These are phyloP conservation scores for Cydia amplana DNA, from an alignment of 1,140 invertebrate species.

Conservation along the genomic window DNA sequence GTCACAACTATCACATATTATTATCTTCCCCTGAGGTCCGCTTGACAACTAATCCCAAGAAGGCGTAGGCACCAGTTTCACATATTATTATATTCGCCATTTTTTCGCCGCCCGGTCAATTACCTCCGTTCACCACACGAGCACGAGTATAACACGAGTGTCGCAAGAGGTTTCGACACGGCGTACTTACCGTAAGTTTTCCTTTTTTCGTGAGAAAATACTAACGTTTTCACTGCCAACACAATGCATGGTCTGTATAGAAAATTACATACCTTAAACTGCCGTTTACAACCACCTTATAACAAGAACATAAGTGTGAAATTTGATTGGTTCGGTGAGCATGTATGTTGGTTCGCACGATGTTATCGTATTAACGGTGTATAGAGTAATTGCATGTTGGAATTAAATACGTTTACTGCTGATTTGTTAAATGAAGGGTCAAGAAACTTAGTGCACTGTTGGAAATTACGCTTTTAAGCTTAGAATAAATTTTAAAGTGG, in stretches of 20 bases:
- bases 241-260: constrained; percentile 62
- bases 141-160: constrained; percentile 54
- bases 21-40: too few relatives aligned
- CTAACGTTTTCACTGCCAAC: constrained; percentile 62
- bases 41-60: too few relatives aligned
- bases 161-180: constrained; percentile 70
- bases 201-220: constrained; percentile 76
- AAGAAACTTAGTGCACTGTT: constrained; percentile 7
- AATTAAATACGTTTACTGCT: constrained; percentile 35
- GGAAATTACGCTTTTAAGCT: background rate
- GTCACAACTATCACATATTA: background rate
- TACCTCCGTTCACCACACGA: constrained; percentile 45
- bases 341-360: constrained; percentile 41
- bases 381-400: constrained; percentile 37
- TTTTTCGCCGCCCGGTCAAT: background rate
- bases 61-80: background rate
- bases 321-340: constrained; percentile 35
- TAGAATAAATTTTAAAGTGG: too few relatives aligned
- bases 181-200: constrained; percentile 57
- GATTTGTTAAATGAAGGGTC: constrained; percentile 27
- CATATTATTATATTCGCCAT: background rate
- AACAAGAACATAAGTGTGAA: constrained; percentile 36
- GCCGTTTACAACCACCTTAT: constrained; percentile 40
- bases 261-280: constrained; percentile 49
- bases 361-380: constrained; percentile 54